Conservation (phyloP, 2,113 vertebrate species). For the Python bivittatus region DNA sequence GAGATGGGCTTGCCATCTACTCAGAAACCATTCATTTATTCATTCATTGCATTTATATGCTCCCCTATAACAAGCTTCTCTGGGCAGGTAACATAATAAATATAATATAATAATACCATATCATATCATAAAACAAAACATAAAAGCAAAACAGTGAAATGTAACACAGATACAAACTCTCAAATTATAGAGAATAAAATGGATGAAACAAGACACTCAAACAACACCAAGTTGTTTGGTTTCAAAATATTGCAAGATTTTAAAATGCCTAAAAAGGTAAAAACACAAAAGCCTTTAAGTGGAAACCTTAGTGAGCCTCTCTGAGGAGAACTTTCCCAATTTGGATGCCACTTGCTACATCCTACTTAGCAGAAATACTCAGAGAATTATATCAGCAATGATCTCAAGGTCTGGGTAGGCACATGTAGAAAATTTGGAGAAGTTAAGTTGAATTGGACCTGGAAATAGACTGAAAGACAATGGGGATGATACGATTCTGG, state of each 20-base stretch:
- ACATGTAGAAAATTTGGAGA: too few species aligned
- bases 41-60: neutral
- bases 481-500: too few species aligned
- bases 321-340: neutral
- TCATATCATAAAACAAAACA: neutral
- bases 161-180: neutral
- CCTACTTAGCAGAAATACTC: neutral
- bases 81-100: neutral
- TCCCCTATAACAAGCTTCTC: neutral
- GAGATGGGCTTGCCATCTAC: neutral
- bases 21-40: neutral
- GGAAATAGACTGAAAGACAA: too few species aligned
- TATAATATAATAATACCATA: too few species aligned
- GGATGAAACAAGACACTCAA: neutral
- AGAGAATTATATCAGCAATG: too few species aligned
- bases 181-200: neutral
- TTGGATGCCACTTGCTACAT: neutral
- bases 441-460: too few species aligned
- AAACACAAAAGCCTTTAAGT: neutral
- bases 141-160: neutral
- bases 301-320: neutral
- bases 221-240: neutral
- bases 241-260: neutral
- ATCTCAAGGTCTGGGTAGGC: too few species aligned
- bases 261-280: neutral